Evolutionary conservation across 2,888 invertebrate species (phyloP).

Genomic region (Volucella inanis): DNA sequence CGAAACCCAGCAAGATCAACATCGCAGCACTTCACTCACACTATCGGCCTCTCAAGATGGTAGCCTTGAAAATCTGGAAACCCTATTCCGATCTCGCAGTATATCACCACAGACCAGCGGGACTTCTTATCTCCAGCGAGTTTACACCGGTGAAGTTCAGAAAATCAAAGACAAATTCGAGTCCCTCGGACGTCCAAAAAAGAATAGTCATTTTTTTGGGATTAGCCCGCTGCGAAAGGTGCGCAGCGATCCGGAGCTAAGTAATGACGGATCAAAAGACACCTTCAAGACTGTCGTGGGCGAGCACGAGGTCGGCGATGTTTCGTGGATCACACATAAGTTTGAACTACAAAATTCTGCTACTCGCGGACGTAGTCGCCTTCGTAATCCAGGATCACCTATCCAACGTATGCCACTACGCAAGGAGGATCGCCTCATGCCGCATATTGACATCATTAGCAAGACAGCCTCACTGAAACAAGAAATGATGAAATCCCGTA

Average conservation of each 20-base stretch:
- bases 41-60: conserved; percentile 38
- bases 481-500: conserved; percentile 80
- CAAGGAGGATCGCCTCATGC: conserved; percentile 90
- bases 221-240: conserved; percentile 85
- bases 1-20: conserved; percentile 72
- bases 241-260: conserved; percentile 91
- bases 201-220: conserved; percentile 80
- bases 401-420: conserved; percentile 87
- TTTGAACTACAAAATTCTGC: conserved; percentile 84
- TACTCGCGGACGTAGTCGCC: conserved; percentile 84
- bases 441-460: conserved; percentile 94
- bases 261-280: conserved; percentile 84
- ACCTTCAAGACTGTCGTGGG: conserved; percentile 83
- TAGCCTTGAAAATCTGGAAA: conserved; percentile 86
- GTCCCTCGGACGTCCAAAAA: conserved; percentile 77
- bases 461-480: conserved; percentile 89
- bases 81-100: conserved; percentile 88
- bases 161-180: conserved; percentile 92
- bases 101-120: conserved; percentile 89
- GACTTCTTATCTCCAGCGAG: conserved; percentile 88
- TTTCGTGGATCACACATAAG: conserved; percentile 85
- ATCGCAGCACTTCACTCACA: conserved; percentile 53
- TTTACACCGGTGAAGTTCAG: conserved; percentile 90
- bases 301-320: conserved; percentile 85
- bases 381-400: conserved; percentile 85